Base-by-base conservation (phyloP, 2,888 invertebrate species). In the Diadegma fenestrale region DNA sequence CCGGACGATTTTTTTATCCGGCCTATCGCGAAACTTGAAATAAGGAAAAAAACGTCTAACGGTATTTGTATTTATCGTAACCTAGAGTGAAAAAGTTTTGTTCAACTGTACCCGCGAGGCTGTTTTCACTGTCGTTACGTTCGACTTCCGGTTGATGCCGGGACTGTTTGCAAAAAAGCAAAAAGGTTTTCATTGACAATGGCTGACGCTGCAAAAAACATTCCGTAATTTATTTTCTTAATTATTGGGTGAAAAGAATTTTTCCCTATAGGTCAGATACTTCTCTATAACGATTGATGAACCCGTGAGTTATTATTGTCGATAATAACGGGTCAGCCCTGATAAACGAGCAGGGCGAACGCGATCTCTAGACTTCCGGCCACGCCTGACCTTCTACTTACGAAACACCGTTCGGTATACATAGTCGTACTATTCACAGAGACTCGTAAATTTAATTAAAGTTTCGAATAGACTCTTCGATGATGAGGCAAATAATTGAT, bases 301-400 rank as follows among this genome's bases (percentile, higher is more conserved):
- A 45, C 43, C 68, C 33, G 41, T 33, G 45, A 54, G 41, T 72
- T 73, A 85, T 82, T 78, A 77, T 78, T 85, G 73, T 64, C 78
- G 66, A 61, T 71, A 80, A 71, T 77, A 78, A 77, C 45, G 58
- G 26, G 26, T 43, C 37, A 41, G 72, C 43, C 41, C 69, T 61
- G 51, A 79, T 69, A 75, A 61, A 82, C 51, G 71, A 33, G 64
- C 80, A 43, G 69, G 41, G 61, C 73, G 64, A 72, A 72, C 69
- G 43, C 71, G 63, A 71, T 33, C 12, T 63, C 33, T 12, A 69
- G 69, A 84, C 79, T 86, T 82, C 83, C 86, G 83, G 78, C 73
- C 71, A 80, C 75, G 58, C 83, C 79, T 75, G 68, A 73, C 26
- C 63, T 54, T 45, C n/a, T 7, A 4, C 14, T 4, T 58, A 58